Evolutionary conservation across 2,113 vertebrate species (phyloP).

Genomic region (Empidonax traillii): DNA sequence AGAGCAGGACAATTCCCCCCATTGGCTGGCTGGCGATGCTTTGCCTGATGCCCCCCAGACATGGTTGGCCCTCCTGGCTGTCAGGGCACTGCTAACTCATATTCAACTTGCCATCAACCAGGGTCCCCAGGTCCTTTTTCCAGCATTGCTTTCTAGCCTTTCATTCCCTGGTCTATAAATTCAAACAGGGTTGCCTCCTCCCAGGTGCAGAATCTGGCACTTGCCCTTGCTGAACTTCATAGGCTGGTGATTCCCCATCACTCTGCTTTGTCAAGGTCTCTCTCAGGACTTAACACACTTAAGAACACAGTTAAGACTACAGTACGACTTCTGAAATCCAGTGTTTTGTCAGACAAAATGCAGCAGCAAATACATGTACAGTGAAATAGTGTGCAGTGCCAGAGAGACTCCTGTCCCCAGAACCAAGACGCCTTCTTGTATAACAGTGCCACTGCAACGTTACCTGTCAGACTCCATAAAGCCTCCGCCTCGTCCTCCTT

Average conservation of each 20-base stretch:
- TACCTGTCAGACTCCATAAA: background rate
- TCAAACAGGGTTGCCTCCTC: no score
- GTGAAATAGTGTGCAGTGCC: background rate
- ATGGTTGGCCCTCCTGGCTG: rapidly evolving
- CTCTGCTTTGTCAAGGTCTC: background rate
- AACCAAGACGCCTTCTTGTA: background rate
- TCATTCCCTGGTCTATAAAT: background rate
- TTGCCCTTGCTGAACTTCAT: background rate
- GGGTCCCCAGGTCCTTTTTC: background rate
- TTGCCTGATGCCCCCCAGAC: background rate
- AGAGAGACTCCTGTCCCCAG: background rate
- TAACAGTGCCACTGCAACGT: background rate
- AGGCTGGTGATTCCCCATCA: background rate
- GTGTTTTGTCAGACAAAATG: background rate
- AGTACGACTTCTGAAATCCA: background rate
- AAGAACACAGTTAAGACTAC: background rate
- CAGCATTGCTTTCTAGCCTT: background rate
- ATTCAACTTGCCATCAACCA: rapidly evolving
- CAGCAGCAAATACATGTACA: background rate
- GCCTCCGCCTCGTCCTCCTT: background rate
- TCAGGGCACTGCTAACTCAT: background rate
- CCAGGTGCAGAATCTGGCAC: background rate
- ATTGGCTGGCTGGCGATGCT: rapidly evolving
- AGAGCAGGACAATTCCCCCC: rapidly evolving
- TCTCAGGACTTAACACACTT: background rate